phyloP scores from a whole-genome alignment of 1,140 invertebrate genomes.

The Eufriesea mexicana region DNA sequence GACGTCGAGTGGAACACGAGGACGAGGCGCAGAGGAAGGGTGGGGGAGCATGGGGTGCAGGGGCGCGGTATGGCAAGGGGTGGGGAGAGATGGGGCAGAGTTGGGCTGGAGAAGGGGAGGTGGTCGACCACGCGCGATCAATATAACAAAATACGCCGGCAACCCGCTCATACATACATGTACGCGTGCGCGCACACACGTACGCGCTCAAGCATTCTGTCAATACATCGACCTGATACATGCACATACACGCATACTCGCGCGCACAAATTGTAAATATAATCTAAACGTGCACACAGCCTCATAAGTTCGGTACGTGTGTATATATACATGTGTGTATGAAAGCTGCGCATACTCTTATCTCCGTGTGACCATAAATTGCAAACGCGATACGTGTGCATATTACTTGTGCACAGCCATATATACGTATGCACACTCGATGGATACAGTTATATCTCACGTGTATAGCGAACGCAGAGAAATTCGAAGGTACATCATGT shows the following conservation, averaged over 20 bases:
- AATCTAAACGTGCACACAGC: slow-evolving; percentile 45
- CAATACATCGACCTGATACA: slow-evolving; percentile 47
- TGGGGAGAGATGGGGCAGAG: slow-evolving; percentile 76
- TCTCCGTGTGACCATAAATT: slow-evolving; percentile 51
- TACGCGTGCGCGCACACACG: slow-evolving; percentile 56
- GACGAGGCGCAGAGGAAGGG: slow-evolving; percentile 69
- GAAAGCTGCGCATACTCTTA: slow-evolving; percentile 37
- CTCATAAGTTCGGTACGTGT: neutral
- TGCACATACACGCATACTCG: slow-evolving; percentile 14
- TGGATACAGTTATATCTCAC: slow-evolving; percentile 12
- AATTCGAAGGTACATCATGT: slow-evolving; percentile 35
- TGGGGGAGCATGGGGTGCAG: slow-evolving; percentile 73
- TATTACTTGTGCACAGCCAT: slow-evolving; percentile 30
- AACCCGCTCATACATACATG: slow-evolving; percentile 72
- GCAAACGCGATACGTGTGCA: slow-evolving; percentile 43
- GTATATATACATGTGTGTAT: neutral
- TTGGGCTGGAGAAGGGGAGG: slow-evolving; percentile 80
- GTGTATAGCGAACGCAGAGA: slow-evolving; percentile 21
- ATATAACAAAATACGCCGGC: slow-evolving; percentile 83
- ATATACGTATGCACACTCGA: neutral
- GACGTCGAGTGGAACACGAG: slow-evolving; percentile 69
- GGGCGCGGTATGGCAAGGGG: slow-evolving; percentile 76
- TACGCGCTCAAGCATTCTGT: slow-evolving; percentile 36
- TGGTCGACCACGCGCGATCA: slow-evolving; percentile 82
- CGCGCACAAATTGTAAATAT: slow-evolving; percentile 60